phyloP scores from a whole-genome alignment of 1,140 invertebrate genomes.

The Brachionus paranguensis region DNA sequence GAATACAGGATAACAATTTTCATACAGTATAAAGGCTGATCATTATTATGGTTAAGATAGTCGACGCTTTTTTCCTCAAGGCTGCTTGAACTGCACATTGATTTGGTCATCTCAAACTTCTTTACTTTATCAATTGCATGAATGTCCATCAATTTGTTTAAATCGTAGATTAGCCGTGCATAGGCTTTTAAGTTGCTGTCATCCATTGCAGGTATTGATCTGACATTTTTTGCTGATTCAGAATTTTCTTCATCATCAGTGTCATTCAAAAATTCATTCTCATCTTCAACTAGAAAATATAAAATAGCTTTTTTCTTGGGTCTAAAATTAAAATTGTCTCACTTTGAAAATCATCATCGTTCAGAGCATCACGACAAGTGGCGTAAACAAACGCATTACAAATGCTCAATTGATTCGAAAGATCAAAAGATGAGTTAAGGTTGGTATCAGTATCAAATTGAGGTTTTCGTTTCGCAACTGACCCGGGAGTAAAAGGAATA shows the following conservation, averaged over 20 bases:
- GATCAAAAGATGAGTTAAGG: neutral
- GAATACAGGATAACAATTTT: conserved; percentile 8
- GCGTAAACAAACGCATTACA: conserved; percentile 23
- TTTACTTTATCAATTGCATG: neutral
- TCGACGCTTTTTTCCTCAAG: neutral
- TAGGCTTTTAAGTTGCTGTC: neutral
- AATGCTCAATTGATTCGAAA: neutral
- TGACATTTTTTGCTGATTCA: neutral
- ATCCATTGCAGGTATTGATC: neutral
- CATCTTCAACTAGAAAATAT: conserved; percentile 7
- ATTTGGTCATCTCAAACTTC: neutral
- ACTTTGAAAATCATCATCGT: conserved; percentile 34
- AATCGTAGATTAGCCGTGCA: neutral
- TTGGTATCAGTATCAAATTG: neutral
- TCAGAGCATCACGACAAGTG: neutral
- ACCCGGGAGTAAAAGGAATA: neutral
- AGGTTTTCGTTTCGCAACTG: neutral
- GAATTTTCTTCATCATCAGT: neutral
- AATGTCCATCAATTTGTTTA: neutral
- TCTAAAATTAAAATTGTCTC: neutral
- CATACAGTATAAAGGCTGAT: conserved; percentile 10
- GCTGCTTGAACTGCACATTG: neutral
- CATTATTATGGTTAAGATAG: neutral
- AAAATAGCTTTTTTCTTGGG: neutral
- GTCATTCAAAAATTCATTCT: conserved; percentile 9